Conservation (phyloP, 2,888 invertebrate genomes). For the Agrenia bidenticulata region DNA sequence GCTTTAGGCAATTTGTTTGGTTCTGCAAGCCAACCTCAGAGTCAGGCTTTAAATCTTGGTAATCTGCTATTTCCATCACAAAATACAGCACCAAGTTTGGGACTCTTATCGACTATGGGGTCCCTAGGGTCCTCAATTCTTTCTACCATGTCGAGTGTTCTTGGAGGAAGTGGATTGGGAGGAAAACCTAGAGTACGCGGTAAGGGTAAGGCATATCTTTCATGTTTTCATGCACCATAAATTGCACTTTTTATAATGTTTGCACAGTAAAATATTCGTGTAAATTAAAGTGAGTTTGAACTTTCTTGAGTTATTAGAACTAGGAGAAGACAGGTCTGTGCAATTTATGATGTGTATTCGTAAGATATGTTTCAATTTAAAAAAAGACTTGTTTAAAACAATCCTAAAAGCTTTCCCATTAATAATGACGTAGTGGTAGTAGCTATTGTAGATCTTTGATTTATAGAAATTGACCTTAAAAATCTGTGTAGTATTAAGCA, state of each 20-base stretch:
- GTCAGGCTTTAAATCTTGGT: conserved; percentile 23
- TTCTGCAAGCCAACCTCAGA: conserved; percentile 29
- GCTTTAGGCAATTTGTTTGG: conserved; percentile 20
- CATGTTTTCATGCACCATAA: conserved; percentile 6
- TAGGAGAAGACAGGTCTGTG: neutral
- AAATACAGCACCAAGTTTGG: conserved; percentile 34
- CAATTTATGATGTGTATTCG: conserved; percentile 6
- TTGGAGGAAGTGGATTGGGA: conserved; percentile 41
- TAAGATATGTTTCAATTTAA: neutral
- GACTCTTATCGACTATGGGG: conserved; percentile 44
- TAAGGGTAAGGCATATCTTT: conserved; percentile 26
- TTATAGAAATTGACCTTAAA: too few species aligned
- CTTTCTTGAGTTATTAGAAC: neutral
- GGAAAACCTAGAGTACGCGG: conserved; percentile 51
- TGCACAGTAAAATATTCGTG: neutral
- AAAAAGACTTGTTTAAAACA: too few species aligned
- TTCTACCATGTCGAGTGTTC: conserved; percentile 38
- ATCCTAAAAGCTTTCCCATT: too few species aligned
- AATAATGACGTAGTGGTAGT: too few species aligned
- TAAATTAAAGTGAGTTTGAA: neutral
- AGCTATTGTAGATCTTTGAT: too few species aligned
- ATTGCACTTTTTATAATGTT: conserved; percentile 4
- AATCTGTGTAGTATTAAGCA: too few species aligned
- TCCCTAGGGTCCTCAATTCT: conserved; percentile 42
- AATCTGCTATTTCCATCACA: conserved; percentile 23